A percentile compares a stretch with the other conserved stretches of the same genome.
These are phyloP conservation scores for Acanthiza pusilla DNA, from an alignment of 2,797 vertebrate species.

Conservation along the genomic window DNA sequence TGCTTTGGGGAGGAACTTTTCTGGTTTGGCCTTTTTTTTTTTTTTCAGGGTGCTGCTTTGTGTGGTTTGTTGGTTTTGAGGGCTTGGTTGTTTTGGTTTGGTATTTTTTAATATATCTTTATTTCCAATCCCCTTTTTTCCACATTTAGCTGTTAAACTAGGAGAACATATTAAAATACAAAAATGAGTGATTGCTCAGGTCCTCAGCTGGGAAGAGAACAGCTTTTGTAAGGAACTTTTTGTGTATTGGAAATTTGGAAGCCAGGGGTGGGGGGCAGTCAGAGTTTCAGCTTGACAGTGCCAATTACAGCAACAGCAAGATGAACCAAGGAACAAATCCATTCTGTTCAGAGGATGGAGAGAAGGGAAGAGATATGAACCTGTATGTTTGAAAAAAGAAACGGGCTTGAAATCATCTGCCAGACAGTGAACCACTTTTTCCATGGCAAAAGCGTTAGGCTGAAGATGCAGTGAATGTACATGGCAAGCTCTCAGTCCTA, in stretches of 20 bases:
- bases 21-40: accelerated
- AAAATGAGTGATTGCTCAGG: not conserved
- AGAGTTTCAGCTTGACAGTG: not conserved
- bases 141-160: not conserved
- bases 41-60: not conserved
- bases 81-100: not conserved
- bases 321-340: not conserved
- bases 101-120: not conserved
- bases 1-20: accelerated
- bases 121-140: not conserved
- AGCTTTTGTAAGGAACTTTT: not conserved
- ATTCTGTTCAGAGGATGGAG: not conserved
- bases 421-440: not conserved
- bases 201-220: not conserved
- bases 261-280: not conserved
- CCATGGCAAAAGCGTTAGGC: not conserved
- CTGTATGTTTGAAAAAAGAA: not conserved
- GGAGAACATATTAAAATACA: not conserved
- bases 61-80: not conserved
- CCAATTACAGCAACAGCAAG: not conserved
- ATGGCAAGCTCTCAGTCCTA: not conserved
- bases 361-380: not conserved
- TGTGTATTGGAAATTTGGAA: not conserved
- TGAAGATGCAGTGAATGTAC: not conserved
- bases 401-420: not conserved